These are phyloP conservation scores for Lemur catta DNA, from an alignment of 2,797 vertebrate genomes.

Conservation along the genomic window DNA sequence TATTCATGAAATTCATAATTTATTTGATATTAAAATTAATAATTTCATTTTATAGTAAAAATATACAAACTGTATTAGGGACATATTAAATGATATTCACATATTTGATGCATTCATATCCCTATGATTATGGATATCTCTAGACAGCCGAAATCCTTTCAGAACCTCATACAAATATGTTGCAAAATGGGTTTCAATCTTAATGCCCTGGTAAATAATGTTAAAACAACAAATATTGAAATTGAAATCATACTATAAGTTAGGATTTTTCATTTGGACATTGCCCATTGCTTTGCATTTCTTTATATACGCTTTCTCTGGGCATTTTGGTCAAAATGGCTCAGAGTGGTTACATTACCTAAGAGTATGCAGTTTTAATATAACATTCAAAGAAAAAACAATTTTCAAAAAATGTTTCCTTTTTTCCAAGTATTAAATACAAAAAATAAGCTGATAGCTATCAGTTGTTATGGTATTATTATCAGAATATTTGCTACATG, in stretches of 20 bases:
- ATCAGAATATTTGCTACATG: background rate
- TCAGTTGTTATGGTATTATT: background rate
- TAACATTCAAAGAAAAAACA: background rate
- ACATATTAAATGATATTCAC: background rate
- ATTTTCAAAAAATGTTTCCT: background rate
- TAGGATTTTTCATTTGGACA: background rate
- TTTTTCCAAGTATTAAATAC: background rate
- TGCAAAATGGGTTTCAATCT: background rate
- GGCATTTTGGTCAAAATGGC: background rate
- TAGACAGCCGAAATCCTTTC: background rate
- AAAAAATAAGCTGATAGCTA: background rate
- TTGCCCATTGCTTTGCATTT: background rate
- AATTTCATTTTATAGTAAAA: background rate
- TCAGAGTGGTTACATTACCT: background rate
- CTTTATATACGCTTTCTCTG: background rate
- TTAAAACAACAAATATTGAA: background rate
- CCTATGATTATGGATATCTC: background rate
- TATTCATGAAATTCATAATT: background rate
- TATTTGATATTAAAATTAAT: background rate
- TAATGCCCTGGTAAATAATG: background rate
- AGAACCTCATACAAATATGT: background rate
- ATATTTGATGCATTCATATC: background rate
- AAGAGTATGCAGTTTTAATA: background rate
- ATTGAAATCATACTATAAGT: background rate
- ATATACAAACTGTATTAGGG: background rate